Conservation (phyloP, 2,888 invertebrate genomes). For the Ochropacha duplaris region DNA sequence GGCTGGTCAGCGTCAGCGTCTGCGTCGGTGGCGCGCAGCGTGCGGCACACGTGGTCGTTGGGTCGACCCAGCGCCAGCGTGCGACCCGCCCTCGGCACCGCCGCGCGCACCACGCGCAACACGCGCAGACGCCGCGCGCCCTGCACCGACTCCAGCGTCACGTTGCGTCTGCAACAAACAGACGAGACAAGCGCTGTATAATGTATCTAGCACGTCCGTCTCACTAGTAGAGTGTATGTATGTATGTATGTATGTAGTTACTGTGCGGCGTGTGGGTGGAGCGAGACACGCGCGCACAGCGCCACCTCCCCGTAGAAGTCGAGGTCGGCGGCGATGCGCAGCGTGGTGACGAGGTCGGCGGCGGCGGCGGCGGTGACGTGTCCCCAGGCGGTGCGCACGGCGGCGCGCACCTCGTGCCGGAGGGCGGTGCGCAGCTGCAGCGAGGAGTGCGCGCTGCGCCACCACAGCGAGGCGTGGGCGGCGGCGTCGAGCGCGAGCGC, state of each 20-base stretch:
- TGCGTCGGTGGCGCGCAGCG: conserved; percentile 36
- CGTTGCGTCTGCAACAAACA: conserved; percentile 4
- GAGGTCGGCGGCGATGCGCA: conserved; percentile 49
- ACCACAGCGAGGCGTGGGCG: conserved; percentile 19
- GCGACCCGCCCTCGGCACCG: conserved; percentile 26
- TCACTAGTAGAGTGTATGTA: too few species aligned
- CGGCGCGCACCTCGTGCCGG: conserved; percentile 29
- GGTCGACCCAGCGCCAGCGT: conserved; percentile 49
- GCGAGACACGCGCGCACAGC: conserved; percentile 59
- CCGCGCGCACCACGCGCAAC: conserved; percentile 11
- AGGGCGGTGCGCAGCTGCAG: conserved; percentile 18
- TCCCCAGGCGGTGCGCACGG: conserved; percentile 17
- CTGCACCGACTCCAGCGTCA: conserved; percentile 12
- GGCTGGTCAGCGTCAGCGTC: conserved; percentile 7
- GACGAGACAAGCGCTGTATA: too few species aligned
- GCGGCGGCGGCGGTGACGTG: conserved; percentile 12
- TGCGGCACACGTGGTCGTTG: conserved; percentile 55
- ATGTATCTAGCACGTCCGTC: too few species aligned
- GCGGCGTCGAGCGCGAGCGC: conserved; percentile 27
- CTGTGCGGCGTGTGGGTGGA: conserved; percentile 20
- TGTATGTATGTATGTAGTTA: too few species aligned
- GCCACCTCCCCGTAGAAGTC: conserved; percentile 62
- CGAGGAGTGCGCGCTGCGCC: conserved; percentile 18
- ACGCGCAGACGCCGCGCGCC: conserved; percentile 20
- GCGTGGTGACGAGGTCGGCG: conserved; percentile 34